Base-by-base conservation (phyloP, 2,113 vertebrate genomes). In the Campylomormyrus numenius region DNA sequence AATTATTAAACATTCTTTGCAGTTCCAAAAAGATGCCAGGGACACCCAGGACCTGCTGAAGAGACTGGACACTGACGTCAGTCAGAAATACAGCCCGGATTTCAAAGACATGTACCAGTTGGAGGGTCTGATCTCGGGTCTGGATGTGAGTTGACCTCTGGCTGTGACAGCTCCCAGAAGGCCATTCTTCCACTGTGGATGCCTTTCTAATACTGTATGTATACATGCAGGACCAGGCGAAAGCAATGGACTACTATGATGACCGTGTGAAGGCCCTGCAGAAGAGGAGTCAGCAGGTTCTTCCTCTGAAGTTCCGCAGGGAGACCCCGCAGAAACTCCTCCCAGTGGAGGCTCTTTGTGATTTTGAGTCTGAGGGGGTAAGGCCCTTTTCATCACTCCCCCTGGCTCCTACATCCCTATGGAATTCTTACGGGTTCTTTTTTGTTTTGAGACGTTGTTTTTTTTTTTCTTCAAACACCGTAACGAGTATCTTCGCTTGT, bases 61-160 rank as follows among this genome's bases (percentile, higher is more conserved):
- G 93, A 97, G 97, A 15, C 95, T 99, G 93, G 97, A 98, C 3
- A 97, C 94, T 0, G 98, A 99, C 50, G 93, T 98, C 93, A 97
- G 94, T 93, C 98, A 98, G 92, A 99, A 99, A 89, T 99, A 97
- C 93, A 98, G 94, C 93, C 98, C 98, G 0, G 97, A 99, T 90
- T 99, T 98, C 94, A 99, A 99, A 93, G 98, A 99, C 89, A 95
- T 95, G 89, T 98, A 98, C 91, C 98, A 99, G 95, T 96, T 97
- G 0, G 97, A 99, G 50, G 95, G 96, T 13, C 95, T 99, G 85
- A 95, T 99, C 31, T 90, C 91, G 50, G 98, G 99, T 62, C 93
- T 99, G 87, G 97, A 98, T 24, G 98, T 99, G 94, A 97, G 97
- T 94, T 89, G 49, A 85, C 35, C 5, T 89, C 11, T 85, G 62